These are phyloP conservation scores for Labroides dimidiatus DNA, from an alignment of 2,797 vertebrate genomes.

Conservation along the genomic window DNA sequence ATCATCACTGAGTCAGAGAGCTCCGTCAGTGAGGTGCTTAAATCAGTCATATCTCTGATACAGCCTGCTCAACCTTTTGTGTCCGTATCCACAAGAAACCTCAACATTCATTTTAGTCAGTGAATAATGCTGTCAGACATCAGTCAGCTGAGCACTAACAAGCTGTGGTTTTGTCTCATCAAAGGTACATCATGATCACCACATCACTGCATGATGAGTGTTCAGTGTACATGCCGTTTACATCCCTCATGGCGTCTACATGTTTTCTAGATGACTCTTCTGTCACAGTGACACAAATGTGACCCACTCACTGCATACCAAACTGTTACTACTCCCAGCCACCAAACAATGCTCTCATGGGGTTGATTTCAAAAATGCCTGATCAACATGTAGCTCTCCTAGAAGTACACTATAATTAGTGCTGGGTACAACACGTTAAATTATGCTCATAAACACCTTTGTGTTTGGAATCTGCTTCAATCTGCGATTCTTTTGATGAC, in stretches of 20 bases:
- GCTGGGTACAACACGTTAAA: conserved; percentile 24
- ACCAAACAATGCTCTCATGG: neutral
- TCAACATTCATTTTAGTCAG: no score
- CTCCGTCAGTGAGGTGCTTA: conserved; percentile 5
- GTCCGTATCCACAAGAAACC: neutral
- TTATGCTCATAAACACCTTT: neutral
- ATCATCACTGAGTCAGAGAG: conserved; percentile 34
- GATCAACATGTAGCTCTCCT: conserved; percentile 5
- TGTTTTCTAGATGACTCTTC: conserved; percentile 47
- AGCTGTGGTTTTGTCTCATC: no score
- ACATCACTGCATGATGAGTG: conserved; percentile 93
- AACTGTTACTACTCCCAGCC: conserved; percentile 8
- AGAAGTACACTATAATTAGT: conserved; percentile 25
- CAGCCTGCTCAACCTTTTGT: conserved; percentile 4
- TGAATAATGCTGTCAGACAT: no score
- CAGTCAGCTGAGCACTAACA: no score
- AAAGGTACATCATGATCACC: conserved; percentile 77
- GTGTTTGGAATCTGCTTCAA: neutral
- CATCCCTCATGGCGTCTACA: conserved; percentile 55
- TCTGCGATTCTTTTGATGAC: neutral
- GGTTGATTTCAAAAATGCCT: conserved; percentile 3
- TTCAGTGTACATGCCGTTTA: conserved; percentile 78
- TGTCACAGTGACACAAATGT: conserved; percentile 22
- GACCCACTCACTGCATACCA: conserved; percentile 24
- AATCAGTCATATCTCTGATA: conserved; percentile 9